Base-by-base conservation (phyloP, 2,888 invertebrate genomes). In the Pseudococcus longispinus region DNA sequence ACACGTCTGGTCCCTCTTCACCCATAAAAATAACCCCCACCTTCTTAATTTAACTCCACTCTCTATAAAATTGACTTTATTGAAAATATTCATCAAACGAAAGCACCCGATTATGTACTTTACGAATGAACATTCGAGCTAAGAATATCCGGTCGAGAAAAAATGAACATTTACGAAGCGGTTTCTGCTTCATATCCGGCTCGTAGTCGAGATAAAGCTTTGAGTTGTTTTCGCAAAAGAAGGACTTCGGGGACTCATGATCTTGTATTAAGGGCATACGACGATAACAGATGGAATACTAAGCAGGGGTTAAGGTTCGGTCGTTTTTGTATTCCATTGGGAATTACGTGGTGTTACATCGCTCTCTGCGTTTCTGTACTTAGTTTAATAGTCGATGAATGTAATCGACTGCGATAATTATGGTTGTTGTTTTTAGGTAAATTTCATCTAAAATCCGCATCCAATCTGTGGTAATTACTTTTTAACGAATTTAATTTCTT, bases 291-390 rank as follows among this genome's bases (percentile, higher is more conserved):
- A 65, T 26, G 65, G 65, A 65, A 65, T 65, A 65, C 65, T 65
- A 65, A 65, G 26, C 65, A 65, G 65, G 65, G 65, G 51, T 65
- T 65, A 65, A 65, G 26, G 65, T 65, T 65, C 65, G 65, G 65
- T 65, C 65, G 65, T 65, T 65, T 65, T 65, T 65, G 26, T 65
- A 65, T 65, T 65, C 65, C 23, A 0, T 23, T 11, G 65, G 26
- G 65, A 26, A 65, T 65, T 65, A 26, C 51, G 51, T 26, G 26
- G 65, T 65, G 65, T 65, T 65, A 65, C 65, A 26, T 23, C 23
- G 65, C 65, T 65, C 13, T 13, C 11, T 6, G n/a, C 23, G 8
- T 26, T 26, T 65, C 23, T 65, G 15, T 26, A 51, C 51, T 5
- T 51, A 51, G 51, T 51, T 51, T 51, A 51, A 51, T 51, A 65